A percentile compares a stretch with the other conserved stretches of the same genome.
phyloP scores from a whole-genome alignment of 1,140 invertebrate species.

The Tetramorium simillimum region DNA sequence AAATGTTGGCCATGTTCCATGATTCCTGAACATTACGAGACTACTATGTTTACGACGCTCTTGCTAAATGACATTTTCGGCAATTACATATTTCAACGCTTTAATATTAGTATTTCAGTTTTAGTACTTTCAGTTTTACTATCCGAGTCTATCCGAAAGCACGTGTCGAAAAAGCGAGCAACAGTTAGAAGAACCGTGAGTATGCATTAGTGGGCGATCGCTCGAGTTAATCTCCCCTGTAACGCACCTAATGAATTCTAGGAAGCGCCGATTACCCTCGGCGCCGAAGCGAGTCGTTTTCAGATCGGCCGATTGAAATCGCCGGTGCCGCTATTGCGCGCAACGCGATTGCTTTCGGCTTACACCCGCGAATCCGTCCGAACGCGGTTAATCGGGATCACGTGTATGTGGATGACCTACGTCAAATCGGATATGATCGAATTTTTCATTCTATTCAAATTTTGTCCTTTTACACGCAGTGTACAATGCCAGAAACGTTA shows the following conservation, averaged over 20 bases:
- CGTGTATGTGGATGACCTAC: neutral
- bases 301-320: constrained; percentile 13
- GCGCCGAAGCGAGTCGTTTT: neutral
- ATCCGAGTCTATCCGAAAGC: neutral
- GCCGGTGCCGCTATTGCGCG: neutral
- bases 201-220: neutral
- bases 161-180: too few relatives aligned
- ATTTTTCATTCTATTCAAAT: neutral
- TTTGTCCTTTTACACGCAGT: neutral
- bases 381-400: constrained; percentile 53
- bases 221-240: neutral
- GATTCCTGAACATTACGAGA: neutral
- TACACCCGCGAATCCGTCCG: constrained; percentile 9
- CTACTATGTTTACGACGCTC: neutral
- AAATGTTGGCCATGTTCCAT: neutral
- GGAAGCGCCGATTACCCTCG: constrained; percentile 3
- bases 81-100: neutral
- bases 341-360: neutral
- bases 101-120: neutral
- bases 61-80: neutral
- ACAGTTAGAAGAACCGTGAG: neutral
- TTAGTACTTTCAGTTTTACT: too few relatives aligned
- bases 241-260: constrained; percentile 14
- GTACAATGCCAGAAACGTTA: neutral
- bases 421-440: neutral